Evolutionary conservation across 2,797 vertebrate species (phyloP).

Genomic region (Liasis olivaceus): DNA sequence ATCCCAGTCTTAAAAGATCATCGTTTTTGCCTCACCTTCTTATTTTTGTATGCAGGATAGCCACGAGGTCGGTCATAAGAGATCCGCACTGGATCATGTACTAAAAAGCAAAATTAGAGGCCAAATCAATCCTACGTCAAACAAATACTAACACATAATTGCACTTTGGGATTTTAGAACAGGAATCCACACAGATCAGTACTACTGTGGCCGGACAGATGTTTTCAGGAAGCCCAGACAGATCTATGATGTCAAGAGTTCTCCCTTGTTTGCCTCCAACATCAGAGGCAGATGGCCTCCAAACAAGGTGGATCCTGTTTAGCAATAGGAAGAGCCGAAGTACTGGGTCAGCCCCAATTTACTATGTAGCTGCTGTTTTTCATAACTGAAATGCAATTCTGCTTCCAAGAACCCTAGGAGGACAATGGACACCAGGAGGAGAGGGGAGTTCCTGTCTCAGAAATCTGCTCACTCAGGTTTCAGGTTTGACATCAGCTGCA

Average conservation of each 20-base stretch:
- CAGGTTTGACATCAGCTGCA: background rate
- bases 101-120: constrained; percentile 63
- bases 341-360: background rate
- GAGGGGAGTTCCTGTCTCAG: background rate
- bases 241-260: background rate
- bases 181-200: background rate
- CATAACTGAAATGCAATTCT: background rate
- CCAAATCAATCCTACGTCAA: constrained; percentile 26
- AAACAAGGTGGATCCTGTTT: background rate
- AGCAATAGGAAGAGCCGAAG: background rate
- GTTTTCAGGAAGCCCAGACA: background rate
- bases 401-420: background rate
- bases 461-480: background rate
- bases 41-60: constrained; percentile 71
- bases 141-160: background rate
- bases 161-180: background rate
- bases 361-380: background rate
- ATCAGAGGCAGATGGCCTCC: background rate
- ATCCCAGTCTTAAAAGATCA: background rate
- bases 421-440: background rate
- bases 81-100: constrained; percentile 79
- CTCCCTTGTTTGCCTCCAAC: background rate
- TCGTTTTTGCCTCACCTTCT: constrained; percentile 71
- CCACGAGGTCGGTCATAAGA: constrained; percentile 78
- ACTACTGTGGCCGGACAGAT: background rate